Conservation (phyloP, 2,888 invertebrate species). For the Nemotelus pantherinus region DNA sequence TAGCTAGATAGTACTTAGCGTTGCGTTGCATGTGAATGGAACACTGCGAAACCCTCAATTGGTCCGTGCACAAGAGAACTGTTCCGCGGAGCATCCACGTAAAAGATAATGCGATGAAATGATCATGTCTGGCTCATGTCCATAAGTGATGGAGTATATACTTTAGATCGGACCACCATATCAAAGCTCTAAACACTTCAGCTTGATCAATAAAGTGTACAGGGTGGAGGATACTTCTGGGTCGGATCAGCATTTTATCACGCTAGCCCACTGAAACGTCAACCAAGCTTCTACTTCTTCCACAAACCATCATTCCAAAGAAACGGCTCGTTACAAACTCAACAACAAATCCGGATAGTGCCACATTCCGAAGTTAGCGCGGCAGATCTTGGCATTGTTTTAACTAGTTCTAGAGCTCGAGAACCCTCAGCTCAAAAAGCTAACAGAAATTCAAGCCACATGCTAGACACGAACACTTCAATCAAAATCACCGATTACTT, state of each 20-base stretch:
- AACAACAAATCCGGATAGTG: too few relatives aligned
- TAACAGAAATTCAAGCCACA: too few relatives aligned
- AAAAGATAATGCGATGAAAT: slow-evolving; percentile 32
- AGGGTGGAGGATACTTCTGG: slow-evolving; percentile 4
- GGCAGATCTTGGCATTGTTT: too few relatives aligned
- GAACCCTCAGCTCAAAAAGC: too few relatives aligned
- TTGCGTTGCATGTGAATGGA: slow-evolving; percentile 5
- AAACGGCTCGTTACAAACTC: too few relatives aligned
- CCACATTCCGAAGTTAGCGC: too few relatives aligned
- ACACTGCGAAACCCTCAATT: slow-evolving; percentile 1
- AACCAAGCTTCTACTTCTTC: too few relatives aligned
- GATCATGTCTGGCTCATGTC: slow-evolving; percentile 39
- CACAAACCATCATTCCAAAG: too few relatives aligned
- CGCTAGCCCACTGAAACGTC: too few relatives aligned
- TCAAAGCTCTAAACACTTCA: slow-evolving; percentile 13
- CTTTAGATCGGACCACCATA: slow-evolving; percentile 26
- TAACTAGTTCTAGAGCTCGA: too few relatives aligned
- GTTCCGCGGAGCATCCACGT: slow-evolving; percentile 3
- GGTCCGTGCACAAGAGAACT: neutral
- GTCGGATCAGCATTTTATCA: neutral
- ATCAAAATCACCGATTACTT: neutral
- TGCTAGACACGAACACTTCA: neutral
- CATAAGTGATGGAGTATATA: slow-evolving; percentile 37
- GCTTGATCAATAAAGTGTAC: neutral
- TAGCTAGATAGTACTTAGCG: neutral